Conservation (phyloP, 2,888 invertebrate species). For the Spatulosminthurus flaviceps region DNA sequence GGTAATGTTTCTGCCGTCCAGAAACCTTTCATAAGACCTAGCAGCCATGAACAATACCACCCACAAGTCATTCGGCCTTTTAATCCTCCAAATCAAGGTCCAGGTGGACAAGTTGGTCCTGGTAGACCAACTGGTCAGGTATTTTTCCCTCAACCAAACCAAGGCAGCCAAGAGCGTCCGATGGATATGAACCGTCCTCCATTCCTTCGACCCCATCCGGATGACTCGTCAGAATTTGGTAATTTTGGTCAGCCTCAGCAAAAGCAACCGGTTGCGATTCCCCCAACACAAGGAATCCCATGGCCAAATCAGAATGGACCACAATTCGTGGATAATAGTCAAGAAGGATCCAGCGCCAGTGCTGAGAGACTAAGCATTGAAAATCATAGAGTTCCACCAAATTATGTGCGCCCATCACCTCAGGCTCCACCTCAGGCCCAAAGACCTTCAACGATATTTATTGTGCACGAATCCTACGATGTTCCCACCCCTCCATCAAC, state of each 20-base stretch:
- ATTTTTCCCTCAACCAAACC: slow-evolving; percentile 28
- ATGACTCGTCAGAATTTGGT: slow-evolving; percentile 33
- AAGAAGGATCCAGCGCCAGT: slow-evolving; percentile 1
- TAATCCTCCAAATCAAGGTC: slow-evolving; percentile 16
- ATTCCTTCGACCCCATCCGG: slow-evolving; percentile 27
- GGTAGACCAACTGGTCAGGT: slow-evolving; percentile 8
- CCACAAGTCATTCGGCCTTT: not conserved
- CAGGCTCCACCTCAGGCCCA: slow-evolving; percentile 57
- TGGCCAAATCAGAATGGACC: slow-evolving; percentile 37
- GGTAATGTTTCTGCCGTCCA: not conserved
- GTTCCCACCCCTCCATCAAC: slow-evolving; percentile 46
- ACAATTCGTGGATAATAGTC: slow-evolving; percentile 31
- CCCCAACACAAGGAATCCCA: slow-evolving; percentile 36
- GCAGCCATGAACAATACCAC: not conserved
- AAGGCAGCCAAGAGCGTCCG: slow-evolving; percentile 29
- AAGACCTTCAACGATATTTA: slow-evolving; percentile 59
- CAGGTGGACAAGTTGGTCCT: not conserved
- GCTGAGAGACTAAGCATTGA: slow-evolving; percentile 13
- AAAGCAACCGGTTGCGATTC: slow-evolving; percentile 37
- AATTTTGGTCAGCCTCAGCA: slow-evolving; percentile 45
- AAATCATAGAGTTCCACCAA: slow-evolving; percentile 31
- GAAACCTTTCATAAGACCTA: slow-evolving; percentile 16
- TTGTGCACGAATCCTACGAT: slow-evolving; percentile 58
- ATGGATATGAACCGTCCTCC: slow-evolving; percentile 49
- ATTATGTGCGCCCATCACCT: slow-evolving; percentile 47